Conservation (phyloP, 2,113 vertebrate species). For the Hippotragus niger region DNA sequence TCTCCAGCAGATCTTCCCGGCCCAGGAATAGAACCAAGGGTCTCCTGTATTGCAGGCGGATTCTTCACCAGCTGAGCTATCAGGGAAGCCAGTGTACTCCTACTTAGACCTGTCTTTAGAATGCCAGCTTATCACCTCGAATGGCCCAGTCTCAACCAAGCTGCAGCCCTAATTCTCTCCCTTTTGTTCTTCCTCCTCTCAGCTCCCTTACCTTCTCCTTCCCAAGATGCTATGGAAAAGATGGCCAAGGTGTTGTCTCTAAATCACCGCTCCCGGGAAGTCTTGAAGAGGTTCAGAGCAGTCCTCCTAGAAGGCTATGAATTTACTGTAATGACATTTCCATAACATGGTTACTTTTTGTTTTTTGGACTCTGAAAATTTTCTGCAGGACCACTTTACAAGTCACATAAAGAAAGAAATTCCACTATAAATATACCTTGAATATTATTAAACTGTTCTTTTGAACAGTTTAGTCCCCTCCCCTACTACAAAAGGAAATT, state of each 20-base stretch:
- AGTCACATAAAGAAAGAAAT: background rate
- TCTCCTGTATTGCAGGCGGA: background rate
- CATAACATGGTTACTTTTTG: background rate
- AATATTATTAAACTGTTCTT: background rate
- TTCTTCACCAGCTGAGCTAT: background rate
- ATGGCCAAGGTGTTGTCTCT: background rate
- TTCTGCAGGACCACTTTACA: background rate
- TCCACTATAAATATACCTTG: background rate
- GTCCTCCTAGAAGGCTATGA: background rate
- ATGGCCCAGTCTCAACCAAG: no score
- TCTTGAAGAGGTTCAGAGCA: background rate
- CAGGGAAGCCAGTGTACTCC: background rate
- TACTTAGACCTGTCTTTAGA: background rate
- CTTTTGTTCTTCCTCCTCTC: background rate
- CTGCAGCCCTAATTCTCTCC: background rate
- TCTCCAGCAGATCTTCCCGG: background rate
- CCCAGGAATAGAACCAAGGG: background rate
- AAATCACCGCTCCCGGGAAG: background rate
- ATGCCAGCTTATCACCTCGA: background rate
- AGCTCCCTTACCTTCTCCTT: background rate
- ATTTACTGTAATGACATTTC: background rate
- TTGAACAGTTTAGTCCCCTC: background rate
- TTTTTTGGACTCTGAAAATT: background rate
- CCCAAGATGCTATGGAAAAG: background rate
- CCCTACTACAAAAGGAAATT: background rate